Base-by-base conservation (phyloP, 1,140 invertebrate genomes). In the Heliconius hewitsoni region DNA sequence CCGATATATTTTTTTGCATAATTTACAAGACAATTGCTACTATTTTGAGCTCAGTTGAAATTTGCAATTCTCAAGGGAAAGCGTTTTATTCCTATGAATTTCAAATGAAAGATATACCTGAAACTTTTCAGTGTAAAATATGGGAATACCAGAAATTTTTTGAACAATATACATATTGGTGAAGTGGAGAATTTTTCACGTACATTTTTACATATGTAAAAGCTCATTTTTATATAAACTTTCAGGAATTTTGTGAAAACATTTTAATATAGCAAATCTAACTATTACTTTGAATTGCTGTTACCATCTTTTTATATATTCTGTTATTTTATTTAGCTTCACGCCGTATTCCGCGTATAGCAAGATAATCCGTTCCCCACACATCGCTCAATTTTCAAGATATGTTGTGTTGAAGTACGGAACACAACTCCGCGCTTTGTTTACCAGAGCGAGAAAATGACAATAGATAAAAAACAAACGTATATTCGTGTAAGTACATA, bases 91-190 rank as follows among this genome's bases (percentile, higher is more conserved):
- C 60, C 9, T 66, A 66, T 66, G 60, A 66, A 66, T 66, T 66
- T 23, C 27, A 66, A 66, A 66, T n/a, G 60, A 66, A n/a, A 66
- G 60, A 66, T 66, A 23, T 23, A 60, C 23, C 60, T 66, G 60
- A 66, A 66, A 66, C 4, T 23, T 66, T 66, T 66, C n/a, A 66
- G 11, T 16, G 23, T 27, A 66, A 66, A 66, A 66, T 66, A 66
- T 66, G 27, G 27, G 30, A 27, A 66, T 66, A 66, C 18, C 11
- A 30, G 23, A 66, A 66, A 27, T 30, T 66, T 9, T 30, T 30
- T 66, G 2, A 27, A 30, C 23, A 30, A 13, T 5, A 30, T 66
- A 66, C 60, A n/a, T 66, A 66, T 30, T 60, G 19, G 27, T 66
- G 23, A 30, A 27, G 23, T 66, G 9, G 60, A 5, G 23, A 30